These are phyloP conservation scores for Gymnocypris eckloni DNA, from an alignment of 2,797 vertebrate species.

Conservation along the genomic window DNA sequence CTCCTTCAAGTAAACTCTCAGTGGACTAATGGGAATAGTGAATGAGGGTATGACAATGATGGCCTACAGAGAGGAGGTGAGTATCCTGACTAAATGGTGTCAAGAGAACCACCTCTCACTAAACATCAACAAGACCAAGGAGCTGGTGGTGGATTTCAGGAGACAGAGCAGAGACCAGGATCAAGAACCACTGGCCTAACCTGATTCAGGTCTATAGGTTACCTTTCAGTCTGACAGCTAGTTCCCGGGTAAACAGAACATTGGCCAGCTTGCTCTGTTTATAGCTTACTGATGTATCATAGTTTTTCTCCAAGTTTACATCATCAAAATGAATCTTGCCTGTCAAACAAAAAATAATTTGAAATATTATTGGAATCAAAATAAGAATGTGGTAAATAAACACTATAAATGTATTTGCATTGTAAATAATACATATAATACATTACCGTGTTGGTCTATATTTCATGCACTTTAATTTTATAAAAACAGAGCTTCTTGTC, in stretches of 20 bases:
- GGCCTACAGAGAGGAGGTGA: too few species aligned
- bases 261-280: conserved; percentile 79
- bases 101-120: too few species aligned
- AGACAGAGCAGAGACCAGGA: too few species aligned
- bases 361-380: not conserved
- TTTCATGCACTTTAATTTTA: not conserved
- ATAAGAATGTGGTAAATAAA: not conserved
- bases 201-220: not conserved
- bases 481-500: not conserved
- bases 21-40: too few species aligned
- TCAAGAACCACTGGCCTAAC: too few species aligned
- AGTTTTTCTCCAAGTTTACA: conserved; percentile 75
- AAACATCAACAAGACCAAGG: too few species aligned
- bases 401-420: not conserved
- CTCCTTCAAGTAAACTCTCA: too few species aligned
- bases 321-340: conserved; percentile 76
- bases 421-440: not conserved
- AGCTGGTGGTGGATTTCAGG: too few species aligned
- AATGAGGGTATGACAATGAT: too few species aligned
- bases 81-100: too few species aligned
- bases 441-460: not conserved
- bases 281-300: conserved; percentile 68
- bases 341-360: conserved; percentile 19
- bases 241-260: conserved; percentile 74
- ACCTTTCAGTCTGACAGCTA: conserved; percentile 74